Percentiles rank a stretch among this genome's conserved stretches.
phyloP scores from a whole-genome alignment of 2,113 vertebrate species.

The Neodontobutis hainanensis region DNA sequence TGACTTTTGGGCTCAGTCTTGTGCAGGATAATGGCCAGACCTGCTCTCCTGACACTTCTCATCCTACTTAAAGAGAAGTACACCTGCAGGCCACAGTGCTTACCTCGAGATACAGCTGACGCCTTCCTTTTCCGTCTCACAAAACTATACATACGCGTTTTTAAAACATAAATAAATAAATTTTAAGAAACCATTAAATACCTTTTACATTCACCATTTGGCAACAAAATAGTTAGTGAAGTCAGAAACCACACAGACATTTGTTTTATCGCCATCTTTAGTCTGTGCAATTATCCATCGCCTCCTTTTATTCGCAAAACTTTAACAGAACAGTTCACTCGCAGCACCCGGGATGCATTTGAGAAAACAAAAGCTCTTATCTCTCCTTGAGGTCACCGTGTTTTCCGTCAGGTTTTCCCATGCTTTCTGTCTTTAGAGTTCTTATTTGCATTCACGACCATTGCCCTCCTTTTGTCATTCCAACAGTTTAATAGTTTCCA shows the following conservation, averaged over 20 bases:
- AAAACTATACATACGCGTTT: slow-evolving; percentile 15
- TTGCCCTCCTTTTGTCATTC: too few species aligned
- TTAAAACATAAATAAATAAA: too few species aligned
- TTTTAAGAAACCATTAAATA: too few species aligned
- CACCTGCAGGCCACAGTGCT: slow-evolving; percentile 11
- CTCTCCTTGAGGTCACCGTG: background rate
- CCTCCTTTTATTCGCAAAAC: slow-evolving; percentile 9
- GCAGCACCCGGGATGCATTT: background rate
- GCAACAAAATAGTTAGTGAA: too few species aligned
- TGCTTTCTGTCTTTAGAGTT: slow-evolving; percentile 3
- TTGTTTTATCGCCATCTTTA: background rate
- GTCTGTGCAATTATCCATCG: background rate
- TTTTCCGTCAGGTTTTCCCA: background rate
- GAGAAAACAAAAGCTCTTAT: background rate
- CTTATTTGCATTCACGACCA: background rate
- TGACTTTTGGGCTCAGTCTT: background rate
- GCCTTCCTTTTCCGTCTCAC: slow-evolving; percentile 18
- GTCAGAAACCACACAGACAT: background rate
- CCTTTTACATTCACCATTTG: too few species aligned
- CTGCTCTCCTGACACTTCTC: slow-evolving; percentile 19
- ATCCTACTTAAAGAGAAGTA: slow-evolving; percentile 10
- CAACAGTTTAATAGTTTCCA: too few species aligned
- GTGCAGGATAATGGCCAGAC: slow-evolving; percentile 12
- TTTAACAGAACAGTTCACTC: background rate
- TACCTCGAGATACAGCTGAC: slow-evolving; percentile 17